Base-by-base conservation (phyloP, 2,113 vertebrate species). In the Xerus inauris region DNA sequence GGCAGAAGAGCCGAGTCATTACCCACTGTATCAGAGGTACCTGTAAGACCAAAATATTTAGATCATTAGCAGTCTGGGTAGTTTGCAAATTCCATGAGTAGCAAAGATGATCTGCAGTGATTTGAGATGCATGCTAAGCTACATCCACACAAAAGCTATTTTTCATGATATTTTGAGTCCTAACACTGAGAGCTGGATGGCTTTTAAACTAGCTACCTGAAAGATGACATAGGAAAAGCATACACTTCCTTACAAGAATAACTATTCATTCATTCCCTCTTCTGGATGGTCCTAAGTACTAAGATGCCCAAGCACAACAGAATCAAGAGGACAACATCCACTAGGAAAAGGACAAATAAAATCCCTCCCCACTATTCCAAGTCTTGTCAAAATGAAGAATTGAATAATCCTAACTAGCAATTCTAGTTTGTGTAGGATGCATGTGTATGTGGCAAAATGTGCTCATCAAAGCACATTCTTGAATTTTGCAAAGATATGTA, bases 21-120 rank as follows among this genome's bases (percentile, higher is more conserved):
- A 8, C 89, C 57, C 62, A 24, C 20, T 3, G 40, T 11, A n/a
- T 79, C 87, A 51, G 17, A 83, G 83, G 84, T 6, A 96, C 87
- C 97, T 98, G 94, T 14, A 94, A 97, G 59, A 95, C 3, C 64
- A 95, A 96, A 69, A 75, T 16, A 64, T 77, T 62, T 26, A 76
- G 45, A 80, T 42, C 16, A 38, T 89, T 72, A 97, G 91, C 80
- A 84, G 59, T 28, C 24, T 59, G 67, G 45, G 65, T 1, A 1
- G 38, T 76, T 82, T n/a, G 89, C 69, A 80, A 40, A 93, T 69
- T 72, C 94, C 35, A 20, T 0, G 32, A 42, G 73, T 32, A 69
- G 54, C 92, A 14, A 47, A 77, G 92, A 85, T 10, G 42, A 86
- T 28, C 16, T 19, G 38, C 13, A n/a, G 54, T 4, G 30, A 47